Percentiles rank a stretch among this genome's conserved stretches.
phyloP scores from a whole-genome alignment of 2,113 vertebrate genomes.

The Chaenogobius annularis region DNA sequence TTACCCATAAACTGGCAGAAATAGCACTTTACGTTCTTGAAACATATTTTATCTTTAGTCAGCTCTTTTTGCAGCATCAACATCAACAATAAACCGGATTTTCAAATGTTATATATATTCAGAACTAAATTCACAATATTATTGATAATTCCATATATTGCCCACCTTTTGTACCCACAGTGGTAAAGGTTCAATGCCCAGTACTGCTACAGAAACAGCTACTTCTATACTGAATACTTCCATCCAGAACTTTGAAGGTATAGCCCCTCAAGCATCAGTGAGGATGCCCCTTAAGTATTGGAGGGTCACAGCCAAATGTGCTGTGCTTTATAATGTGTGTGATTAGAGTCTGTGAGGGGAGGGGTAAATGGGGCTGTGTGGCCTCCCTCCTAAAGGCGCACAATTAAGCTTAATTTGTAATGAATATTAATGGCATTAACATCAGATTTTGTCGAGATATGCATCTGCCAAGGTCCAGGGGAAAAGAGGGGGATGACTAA shows the following conservation, averaged over 20 bases:
- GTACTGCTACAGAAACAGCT: neutral
- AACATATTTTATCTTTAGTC: too few relatives aligned
- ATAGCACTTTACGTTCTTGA: too few relatives aligned
- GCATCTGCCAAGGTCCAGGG: slow-evolving; percentile 73
- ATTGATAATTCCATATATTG: too few relatives aligned
- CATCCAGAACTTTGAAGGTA: slow-evolving; percentile 6
- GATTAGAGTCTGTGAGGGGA: slow-evolving; percentile 7
- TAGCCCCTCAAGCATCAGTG: slow-evolving; percentile 13
- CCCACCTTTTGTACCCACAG: neutral
- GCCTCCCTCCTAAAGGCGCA: slow-evolving; percentile 67
- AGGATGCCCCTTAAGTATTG: slow-evolving; percentile 33
- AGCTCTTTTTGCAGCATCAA: too few relatives aligned
- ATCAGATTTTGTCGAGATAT: slow-evolving; percentile 78
- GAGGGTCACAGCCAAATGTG: slow-evolving; percentile 24
- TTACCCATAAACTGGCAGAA: too few relatives aligned
- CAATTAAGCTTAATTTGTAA: slow-evolving; percentile 85
- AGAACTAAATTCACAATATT: neutral
- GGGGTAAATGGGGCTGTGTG: slow-evolving; percentile 10
- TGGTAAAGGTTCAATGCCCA: neutral
- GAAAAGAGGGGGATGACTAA: slow-evolving; percentile 60
- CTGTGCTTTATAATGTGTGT: slow-evolving; percentile 22
- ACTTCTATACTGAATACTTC: neutral
- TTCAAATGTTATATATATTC: neutral
- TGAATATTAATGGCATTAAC: slow-evolving; percentile 83
- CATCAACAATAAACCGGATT: neutral